phyloP scores from a whole-genome alignment of 2,888 invertebrate species.

The Scaptomyza polygonia region DNA sequence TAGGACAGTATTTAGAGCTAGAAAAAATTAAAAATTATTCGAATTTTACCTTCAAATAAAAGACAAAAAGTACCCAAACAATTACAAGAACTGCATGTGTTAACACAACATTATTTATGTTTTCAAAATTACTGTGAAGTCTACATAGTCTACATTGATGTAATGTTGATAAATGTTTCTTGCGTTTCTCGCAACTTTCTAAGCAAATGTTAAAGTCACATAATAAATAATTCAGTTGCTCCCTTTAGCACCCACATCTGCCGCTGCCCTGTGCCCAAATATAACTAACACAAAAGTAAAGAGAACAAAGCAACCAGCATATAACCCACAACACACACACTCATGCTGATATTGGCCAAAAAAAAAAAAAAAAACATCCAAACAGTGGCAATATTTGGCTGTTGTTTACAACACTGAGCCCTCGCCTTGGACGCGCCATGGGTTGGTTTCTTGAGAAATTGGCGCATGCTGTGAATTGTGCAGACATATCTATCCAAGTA shows the following conservation, averaged over 20 bases:
- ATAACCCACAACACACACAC: slow-evolving; percentile 18
- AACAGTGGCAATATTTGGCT: slow-evolving; percentile 73
- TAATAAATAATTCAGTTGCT: slow-evolving; percentile 44
- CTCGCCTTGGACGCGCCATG: slow-evolving; percentile 66
- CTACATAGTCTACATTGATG: background rate
- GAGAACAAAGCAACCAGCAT: slow-evolving; percentile 65
- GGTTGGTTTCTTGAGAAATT: slow-evolving; percentile 74
- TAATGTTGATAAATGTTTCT: background rate
- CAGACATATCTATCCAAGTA: slow-evolving; percentile 50
- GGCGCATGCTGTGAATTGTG: slow-evolving; percentile 76
- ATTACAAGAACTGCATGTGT: no score
- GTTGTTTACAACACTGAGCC: slow-evolving; percentile 69
- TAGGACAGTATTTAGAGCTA: no score
- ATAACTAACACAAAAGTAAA: slow-evolving; percentile 72
- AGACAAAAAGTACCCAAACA: no score
- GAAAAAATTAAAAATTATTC: no score
- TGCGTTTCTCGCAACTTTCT: slow-evolving; percentile 33
- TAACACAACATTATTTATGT: background rate
- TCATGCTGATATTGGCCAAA: slow-evolving; percentile 35
- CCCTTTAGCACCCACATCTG: slow-evolving; percentile 62
- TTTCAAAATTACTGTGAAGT: no score
- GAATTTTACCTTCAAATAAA: no score
- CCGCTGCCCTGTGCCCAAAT: slow-evolving; percentile 48
- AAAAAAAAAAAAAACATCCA: slow-evolving; percentile 53
- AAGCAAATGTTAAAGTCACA: slow-evolving; percentile 14